Percentiles rank a stretch among this genome's conserved stretches.
These are phyloP conservation scores for Dicerorhinus sumatrensis DNA, from an alignment of 2,113 vertebrate genomes.

Conservation along the genomic window DNA sequence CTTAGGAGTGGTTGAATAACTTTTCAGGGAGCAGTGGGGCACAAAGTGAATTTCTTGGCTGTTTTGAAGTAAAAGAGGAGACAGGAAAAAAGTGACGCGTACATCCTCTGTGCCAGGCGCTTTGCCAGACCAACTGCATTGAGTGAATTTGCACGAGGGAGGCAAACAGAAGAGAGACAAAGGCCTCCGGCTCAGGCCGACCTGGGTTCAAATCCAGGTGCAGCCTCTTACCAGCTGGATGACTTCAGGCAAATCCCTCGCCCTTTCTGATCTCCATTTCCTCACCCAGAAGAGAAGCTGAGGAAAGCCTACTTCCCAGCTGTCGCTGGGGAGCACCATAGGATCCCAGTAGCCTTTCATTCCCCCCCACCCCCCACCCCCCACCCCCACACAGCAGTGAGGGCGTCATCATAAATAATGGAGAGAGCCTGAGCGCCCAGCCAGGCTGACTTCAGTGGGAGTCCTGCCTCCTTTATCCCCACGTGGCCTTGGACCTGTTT, in stretches of 20 bases:
- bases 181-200: too few relatives aligned
- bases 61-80: not conserved
- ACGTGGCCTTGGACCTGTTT: fast-evolving
- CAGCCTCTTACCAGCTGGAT: not conserved
- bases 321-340: not conserved
- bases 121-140: not conserved
- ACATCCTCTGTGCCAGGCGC: not conserved
- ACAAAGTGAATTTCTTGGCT: not conserved
- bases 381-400: not conserved
- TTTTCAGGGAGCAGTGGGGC: not conserved
- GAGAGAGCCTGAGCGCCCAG: not conserved
- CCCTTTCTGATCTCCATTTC: not conserved
- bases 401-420: too few relatives aligned
- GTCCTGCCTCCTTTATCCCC: not conserved
- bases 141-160: not conserved
- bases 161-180: not conserved
- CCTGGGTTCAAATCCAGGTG: not conserved
- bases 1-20: not conserved
- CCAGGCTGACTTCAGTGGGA: too few relatives aligned
- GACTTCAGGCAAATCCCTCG: not conserved
- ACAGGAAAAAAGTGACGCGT: fast-evolving
- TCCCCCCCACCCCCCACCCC: fast-evolving
- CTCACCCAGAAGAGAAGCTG: not conserved
- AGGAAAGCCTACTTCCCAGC: not conserved
- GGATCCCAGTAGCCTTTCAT: not conserved